Evolutionary conservation across 2,113 vertebrate genomes (phyloP).

Genomic region (Loxodonta africana): DNA sequence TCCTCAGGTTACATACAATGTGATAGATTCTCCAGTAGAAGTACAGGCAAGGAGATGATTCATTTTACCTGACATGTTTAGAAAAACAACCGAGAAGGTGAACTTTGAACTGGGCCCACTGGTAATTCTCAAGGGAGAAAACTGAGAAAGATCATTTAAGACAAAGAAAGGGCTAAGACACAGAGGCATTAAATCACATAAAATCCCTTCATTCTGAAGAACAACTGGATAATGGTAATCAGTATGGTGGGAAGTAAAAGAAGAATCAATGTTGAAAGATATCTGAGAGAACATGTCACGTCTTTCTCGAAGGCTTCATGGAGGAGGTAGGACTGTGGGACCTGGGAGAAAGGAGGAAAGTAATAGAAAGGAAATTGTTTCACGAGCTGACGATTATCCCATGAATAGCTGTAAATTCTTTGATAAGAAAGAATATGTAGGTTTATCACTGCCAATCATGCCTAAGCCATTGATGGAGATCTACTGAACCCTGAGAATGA

Average conservation of each 20-base stretch:
- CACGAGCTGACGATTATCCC: too few relatives aligned
- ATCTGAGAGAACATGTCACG: not conserved
- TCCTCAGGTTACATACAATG: not conserved
- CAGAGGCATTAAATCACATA: not conserved
- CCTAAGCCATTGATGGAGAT: not conserved
- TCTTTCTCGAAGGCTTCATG: not conserved
- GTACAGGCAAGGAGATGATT: not conserved
- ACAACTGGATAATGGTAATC: not conserved
- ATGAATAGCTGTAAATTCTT: not conserved
- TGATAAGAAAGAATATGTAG: not conserved
- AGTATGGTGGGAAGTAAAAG: not conserved
- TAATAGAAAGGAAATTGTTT: too few relatives aligned
- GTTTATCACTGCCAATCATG: not conserved
- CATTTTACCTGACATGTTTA: not conserved
- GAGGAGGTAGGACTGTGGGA: not conserved
- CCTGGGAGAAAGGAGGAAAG: not conserved
- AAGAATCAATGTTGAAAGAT: not conserved
- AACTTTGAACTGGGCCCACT: not conserved
- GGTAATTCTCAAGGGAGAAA: not conserved
- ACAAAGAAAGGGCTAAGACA: constrained; percentile 3
- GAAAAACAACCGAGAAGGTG: constrained; percentile 2
- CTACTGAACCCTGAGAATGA: not conserved
- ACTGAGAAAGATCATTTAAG: not conserved
- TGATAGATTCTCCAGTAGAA: not conserved
- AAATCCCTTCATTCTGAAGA: not conserved